These are phyloP conservation scores for Odocoileus hemionus DNA, from an alignment of 2,113 vertebrate species.

Conservation along the genomic window DNA sequence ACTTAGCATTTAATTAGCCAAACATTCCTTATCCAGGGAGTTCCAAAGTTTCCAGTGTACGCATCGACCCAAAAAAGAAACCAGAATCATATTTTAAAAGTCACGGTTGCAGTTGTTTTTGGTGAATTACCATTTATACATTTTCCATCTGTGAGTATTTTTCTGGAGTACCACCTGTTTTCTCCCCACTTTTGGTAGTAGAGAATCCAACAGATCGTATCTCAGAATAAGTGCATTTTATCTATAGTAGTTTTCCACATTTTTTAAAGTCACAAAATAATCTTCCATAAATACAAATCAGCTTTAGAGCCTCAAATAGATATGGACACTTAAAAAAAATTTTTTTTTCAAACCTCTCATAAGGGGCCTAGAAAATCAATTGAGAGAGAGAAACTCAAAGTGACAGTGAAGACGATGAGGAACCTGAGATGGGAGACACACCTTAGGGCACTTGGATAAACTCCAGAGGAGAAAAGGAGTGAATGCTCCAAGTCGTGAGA, in stretches of 20 bases:
- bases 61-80: constrained; percentile 66
- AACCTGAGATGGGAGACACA: not conserved
- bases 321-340: constrained; percentile 12
- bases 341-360: not conserved
- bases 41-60: constrained; percentile 72
- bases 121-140: constrained; percentile 72
- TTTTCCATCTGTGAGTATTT: constrained; percentile 78
- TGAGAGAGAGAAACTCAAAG: constrained; percentile 59
- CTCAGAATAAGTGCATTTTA: constrained; percentile 48
- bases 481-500: not conserved
- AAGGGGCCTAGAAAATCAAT: constrained; percentile 51
- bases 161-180: constrained; percentile 73
- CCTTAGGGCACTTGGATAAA: not conserved
- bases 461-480: not conserved
- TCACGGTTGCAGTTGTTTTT: constrained; percentile 63
- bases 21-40: constrained; percentile 72
- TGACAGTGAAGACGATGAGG: constrained; percentile 55
- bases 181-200: constrained; percentile 59
- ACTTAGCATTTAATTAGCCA: constrained; percentile 76
- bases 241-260: constrained; percentile 73
- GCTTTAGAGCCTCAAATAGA: constrained; percentile 69
- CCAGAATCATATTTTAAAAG: constrained; percentile 77
- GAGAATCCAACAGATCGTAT: constrained; percentile 66
- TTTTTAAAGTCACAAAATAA: constrained; percentile 63
- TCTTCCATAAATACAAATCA: constrained; percentile 65